Evolutionary conservation across 2,797 vertebrate genomes (phyloP).

Genomic region (Gymnodraco acuticeps): DNA sequence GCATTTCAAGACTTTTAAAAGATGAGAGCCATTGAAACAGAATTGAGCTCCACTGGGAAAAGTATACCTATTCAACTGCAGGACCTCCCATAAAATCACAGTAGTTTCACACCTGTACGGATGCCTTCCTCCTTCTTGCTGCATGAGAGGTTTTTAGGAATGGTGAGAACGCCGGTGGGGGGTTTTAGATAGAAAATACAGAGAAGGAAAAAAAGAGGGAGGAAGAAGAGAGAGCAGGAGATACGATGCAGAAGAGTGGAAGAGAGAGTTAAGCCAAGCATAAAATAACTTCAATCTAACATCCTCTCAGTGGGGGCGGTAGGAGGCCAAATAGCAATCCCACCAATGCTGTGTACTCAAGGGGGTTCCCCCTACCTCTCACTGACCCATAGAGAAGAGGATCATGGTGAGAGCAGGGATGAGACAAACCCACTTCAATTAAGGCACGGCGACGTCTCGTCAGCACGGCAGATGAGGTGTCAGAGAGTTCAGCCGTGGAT

Average conservation of each 20-base stretch:
- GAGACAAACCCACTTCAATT: constrained; percentile 88
- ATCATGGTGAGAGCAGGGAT: constrained; percentile 83
- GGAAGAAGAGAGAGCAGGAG: constrained; percentile 76
- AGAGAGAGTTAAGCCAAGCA: constrained; percentile 85
- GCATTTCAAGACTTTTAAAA: constrained; percentile 42
- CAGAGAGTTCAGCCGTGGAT: constrained; percentile 83
- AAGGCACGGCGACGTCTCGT: constrained; percentile 83
- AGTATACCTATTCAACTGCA: constrained; percentile 73
- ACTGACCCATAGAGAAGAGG: constrained; percentile 85
- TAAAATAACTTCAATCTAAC: constrained; percentile 88
- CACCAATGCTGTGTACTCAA: constrained; percentile 76
- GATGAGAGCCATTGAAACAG: constrained; percentile 56
- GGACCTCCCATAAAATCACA: constrained; percentile 70
- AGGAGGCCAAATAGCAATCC: constrained; percentile 85
- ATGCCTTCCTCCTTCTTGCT: constrained; percentile 78
- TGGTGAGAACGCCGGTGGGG: constrained; percentile 58
- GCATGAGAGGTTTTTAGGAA: constrained; percentile 84
- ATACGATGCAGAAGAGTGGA: constrained; percentile 86
- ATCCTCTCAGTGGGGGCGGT: constrained; percentile 81
- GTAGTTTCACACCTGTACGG: constrained; percentile 74
- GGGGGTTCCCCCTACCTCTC: constrained; percentile 81
- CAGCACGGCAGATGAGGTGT: constrained; percentile 85
- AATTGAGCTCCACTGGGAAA: constrained; percentile 64
- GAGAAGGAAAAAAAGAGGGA: constrained; percentile 57
- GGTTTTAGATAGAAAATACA: constrained; percentile 31